Conservation (phyloP, 2,797 vertebrate genomes). For the Myotis findleyi region DNA sequence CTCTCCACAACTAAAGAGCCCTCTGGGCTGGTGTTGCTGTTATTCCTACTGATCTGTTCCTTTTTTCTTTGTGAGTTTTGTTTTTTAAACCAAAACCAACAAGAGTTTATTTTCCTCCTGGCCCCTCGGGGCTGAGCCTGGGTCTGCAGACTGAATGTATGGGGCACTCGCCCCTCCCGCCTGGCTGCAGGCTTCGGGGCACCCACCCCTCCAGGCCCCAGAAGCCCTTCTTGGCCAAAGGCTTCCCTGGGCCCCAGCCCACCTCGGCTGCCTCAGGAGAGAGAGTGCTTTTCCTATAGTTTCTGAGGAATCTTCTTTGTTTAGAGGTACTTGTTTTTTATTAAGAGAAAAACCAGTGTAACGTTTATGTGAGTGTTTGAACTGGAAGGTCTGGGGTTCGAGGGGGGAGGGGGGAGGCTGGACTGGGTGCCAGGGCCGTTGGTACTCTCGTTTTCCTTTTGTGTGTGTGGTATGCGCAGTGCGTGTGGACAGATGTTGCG, state of each 20-base stretch:
- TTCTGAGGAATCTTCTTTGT: conserved; percentile 87
- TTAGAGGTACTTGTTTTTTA: conserved; percentile 94
- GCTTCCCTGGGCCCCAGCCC: conserved; percentile 83
- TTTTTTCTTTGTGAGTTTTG: conserved; percentile 42
- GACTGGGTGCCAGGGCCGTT: conserved; percentile 87
- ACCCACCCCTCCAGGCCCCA: conserved; percentile 82
- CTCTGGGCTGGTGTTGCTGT: conserved; percentile 72
- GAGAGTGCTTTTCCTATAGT: conserved; percentile 82
- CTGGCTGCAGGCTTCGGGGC: neutral
- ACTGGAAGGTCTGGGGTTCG: conserved; percentile 92
- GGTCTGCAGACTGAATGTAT: conserved; percentile 84
- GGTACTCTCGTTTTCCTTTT: conserved; percentile 89
- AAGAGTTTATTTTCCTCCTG: conserved; percentile 65
- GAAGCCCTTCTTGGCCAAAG: conserved; percentile 85
- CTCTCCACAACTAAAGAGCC: conserved; percentile 77
- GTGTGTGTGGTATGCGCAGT: conserved; percentile 74
- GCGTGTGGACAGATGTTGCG: conserved; percentile 30
- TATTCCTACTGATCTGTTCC: conserved; percentile 77
- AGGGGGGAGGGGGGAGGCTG: conserved; percentile 87
- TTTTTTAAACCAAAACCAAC: conserved; percentile 78
- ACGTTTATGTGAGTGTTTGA: conserved; percentile 95
- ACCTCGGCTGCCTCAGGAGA: conserved; percentile 86
- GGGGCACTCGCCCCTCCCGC: neutral
- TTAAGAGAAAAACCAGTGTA: conserved; percentile 88
- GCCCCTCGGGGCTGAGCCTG: conserved; percentile 72